These are phyloP conservation scores for Sardina pilchardus DNA, from an alignment of 2,113 vertebrate species.

Conservation along the genomic window DNA sequence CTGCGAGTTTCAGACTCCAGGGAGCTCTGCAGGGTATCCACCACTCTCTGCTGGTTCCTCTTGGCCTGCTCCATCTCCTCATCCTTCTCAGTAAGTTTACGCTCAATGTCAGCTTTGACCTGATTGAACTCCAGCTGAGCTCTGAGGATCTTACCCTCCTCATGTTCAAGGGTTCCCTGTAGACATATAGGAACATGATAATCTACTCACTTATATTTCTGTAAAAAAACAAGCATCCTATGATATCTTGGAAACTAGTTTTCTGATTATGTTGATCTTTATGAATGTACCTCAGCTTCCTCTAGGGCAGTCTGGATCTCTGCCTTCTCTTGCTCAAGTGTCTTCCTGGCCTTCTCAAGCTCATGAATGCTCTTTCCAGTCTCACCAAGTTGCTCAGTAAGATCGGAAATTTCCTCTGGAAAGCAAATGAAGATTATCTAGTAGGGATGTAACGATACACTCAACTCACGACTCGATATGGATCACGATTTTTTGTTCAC, in stretches of 20 bases:
- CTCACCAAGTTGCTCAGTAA: constrained; percentile 75
- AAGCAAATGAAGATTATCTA: neutral
- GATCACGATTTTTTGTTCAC: too few relatives aligned
- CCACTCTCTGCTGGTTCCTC: constrained; percentile 48
- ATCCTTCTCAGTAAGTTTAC: constrained; percentile 48
- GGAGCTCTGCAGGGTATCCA: constrained; percentile 51
- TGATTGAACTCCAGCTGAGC: constrained; percentile 1
- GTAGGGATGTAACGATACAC: too few relatives aligned
- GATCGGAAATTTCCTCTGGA: constrained; percentile 73
- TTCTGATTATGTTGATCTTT: too few relatives aligned
- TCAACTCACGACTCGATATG: too few relatives aligned
- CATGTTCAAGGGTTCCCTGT: neutral
- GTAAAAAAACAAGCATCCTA: too few relatives aligned
- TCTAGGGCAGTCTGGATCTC: constrained; percentile 67
- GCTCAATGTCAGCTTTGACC: constrained; percentile 43
- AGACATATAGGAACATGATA: too few relatives aligned
- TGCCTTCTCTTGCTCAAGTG: constrained; percentile 67
- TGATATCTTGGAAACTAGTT: too few relatives aligned
- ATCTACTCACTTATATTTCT: too few relatives aligned
- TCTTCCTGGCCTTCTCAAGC: constrained; percentile 71
- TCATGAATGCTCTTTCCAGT: constrained; percentile 71
- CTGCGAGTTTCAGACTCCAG: constrained; percentile 52
- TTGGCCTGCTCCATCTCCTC: constrained; percentile 52
- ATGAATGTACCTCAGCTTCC: constrained; percentile 58
- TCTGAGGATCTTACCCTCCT: neutral